phyloP scores from a whole-genome alignment of 2,888 invertebrate species.

The Campoletis raptor region DNA sequence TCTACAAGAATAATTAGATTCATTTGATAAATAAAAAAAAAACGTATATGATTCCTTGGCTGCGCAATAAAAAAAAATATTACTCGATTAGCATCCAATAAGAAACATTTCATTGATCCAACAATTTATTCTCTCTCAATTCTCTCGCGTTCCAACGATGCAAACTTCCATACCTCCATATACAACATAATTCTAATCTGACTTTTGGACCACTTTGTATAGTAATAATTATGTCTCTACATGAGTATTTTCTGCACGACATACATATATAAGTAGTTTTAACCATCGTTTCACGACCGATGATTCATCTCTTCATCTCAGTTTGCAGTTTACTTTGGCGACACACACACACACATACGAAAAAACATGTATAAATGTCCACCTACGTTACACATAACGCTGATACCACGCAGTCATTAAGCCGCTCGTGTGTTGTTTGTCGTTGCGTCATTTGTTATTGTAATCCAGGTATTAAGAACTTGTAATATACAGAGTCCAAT shows the following conservation, averaged over 20 bases:
- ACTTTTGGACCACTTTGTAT: not conserved
- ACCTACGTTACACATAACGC: not conserved
- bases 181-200: not conserved
- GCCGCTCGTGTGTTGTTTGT: conserved; percentile 59
- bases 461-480: conserved; percentile 63
- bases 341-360: not conserved
- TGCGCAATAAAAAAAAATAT: too few relatives aligned
- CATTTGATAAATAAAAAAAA: too few relatives aligned
- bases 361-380: not conserved
- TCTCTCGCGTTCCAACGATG: too few relatives aligned
- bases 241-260: not conserved
- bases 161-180: too few relatives aligned
- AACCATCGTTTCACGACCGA: conserved; percentile 35
- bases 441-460: conserved; percentile 73
- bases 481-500: not conserved
- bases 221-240: conserved; percentile 11
- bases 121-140: too few relatives aligned
- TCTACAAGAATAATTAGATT: too few relatives aligned
- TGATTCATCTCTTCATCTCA: conserved; percentile 60
- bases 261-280: conserved; percentile 17
- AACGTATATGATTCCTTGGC: too few relatives aligned
- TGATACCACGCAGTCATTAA: conserved; percentile 68
- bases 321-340: conserved; percentile 9
- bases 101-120: too few relatives aligned
- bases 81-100: too few relatives aligned